Percentiles rank a stretch among this genome's conserved stretches.
Evolutionary conservation across 2,797 vertebrate species (phyloP).

Genomic region (Hylomyscus alleni): DNA sequence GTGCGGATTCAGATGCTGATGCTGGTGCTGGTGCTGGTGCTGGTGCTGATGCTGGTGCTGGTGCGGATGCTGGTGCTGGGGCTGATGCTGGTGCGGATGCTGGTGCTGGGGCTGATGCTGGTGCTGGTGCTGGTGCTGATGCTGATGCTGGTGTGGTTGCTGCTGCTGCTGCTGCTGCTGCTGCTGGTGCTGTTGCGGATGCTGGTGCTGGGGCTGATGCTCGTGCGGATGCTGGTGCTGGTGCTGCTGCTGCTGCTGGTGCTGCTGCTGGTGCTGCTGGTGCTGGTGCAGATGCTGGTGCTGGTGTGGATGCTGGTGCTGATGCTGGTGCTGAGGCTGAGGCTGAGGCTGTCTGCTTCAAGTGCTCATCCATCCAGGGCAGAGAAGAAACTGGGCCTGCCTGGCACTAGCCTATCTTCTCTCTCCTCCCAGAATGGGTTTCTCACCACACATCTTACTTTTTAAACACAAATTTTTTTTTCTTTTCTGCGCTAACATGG

Average conservation of each 20-base stretch:
- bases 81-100: not conserved
- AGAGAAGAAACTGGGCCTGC: too few species aligned
- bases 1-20: too few species aligned
- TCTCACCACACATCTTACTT: not conserved
- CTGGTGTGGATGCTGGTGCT: not conserved
- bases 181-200: too few species aligned
- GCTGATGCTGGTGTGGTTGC: too few species aligned
- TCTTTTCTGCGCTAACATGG: not conserved
- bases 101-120: too few species aligned
- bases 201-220: too few species aligned
- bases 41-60: too few species aligned
- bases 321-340: not conserved
- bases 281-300: too few species aligned
- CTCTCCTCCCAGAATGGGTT: not conserved
- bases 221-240: not conserved
- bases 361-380: too few species aligned
- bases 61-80: fast-evolving
- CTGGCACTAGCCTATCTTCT: not conserved
- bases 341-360: not conserved
- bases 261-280: too few species aligned
- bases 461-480: not conserved
- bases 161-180: too few species aligned
- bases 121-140: not conserved
- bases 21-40: too few species aligned
- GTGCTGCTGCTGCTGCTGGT: not conserved